Evolutionary conservation across 1,140 invertebrate genomes (phyloP).

Genomic region (Drosophila athabasca): DNA sequence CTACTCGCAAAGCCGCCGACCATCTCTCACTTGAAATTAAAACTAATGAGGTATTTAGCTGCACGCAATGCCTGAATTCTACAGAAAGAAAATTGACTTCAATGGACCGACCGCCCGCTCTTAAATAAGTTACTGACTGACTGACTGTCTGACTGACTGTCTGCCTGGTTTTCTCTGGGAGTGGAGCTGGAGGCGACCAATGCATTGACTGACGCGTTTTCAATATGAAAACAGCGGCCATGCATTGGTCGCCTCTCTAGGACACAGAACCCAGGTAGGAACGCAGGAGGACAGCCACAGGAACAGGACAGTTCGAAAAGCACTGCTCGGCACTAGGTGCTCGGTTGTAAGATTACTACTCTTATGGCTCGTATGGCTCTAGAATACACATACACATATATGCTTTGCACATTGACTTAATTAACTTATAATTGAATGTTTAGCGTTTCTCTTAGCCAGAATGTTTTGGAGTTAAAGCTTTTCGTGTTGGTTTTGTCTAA

Average conservation of each 20-base stretch:
- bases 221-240: slow-evolving; percentile 76
- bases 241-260: slow-evolving; percentile 15
- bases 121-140: slow-evolving; percentile 29
- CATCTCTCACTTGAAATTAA: slow-evolving; percentile 63
- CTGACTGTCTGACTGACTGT: slow-evolving; percentile 24
- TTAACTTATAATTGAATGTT: slow-evolving; percentile 74
- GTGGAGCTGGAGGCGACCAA: slow-evolving; percentile 19
- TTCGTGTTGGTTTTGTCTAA: slow-evolving; percentile 46
- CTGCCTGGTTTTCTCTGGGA: slow-evolving; percentile 9
- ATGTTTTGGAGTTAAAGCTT: slow-evolving; percentile 74
- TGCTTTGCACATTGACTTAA: slow-evolving; percentile 77
- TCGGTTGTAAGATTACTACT: slow-evolving; percentile 28
- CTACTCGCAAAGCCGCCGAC: slow-evolving; percentile 23
- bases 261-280: too few species aligned
- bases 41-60: slow-evolving; percentile 82
- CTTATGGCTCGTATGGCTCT: slow-evolving; percentile 33
- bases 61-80: slow-evolving; percentile 65
- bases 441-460: slow-evolving; percentile 65
- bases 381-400: slow-evolving; percentile 45
- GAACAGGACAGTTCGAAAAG: slow-evolving; percentile 32
- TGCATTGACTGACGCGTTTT: slow-evolving; percentile 63
- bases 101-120: slow-evolving; percentile 32
- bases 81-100: slow-evolving; percentile 63
- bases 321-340: slow-evolving; percentile 62
- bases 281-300: too few species aligned